These are phyloP conservation scores for Desmodus rotundus DNA, from an alignment of 2,113 vertebrate genomes.

Conservation along the genomic window DNA sequence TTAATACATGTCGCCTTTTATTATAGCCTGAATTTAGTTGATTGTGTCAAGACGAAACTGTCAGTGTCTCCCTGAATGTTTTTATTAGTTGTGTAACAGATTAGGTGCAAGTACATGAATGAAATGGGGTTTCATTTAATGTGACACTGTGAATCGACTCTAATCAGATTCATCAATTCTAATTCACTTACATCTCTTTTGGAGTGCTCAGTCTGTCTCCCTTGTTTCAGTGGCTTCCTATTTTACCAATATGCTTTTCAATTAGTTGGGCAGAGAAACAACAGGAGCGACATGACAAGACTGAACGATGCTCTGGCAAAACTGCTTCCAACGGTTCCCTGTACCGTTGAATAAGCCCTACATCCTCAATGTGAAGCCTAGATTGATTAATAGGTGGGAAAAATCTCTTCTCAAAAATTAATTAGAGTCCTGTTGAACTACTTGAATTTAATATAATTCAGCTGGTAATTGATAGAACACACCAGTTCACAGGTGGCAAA, in stretches of 20 bases:
- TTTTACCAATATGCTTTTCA: constrained; percentile 69
- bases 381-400: constrained; percentile 69
- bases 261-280: constrained; percentile 65
- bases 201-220: constrained; percentile 63
- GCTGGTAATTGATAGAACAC: constrained; percentile 58
- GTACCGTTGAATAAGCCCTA: constrained; percentile 35
- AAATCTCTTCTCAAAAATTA: constrained; percentile 67
- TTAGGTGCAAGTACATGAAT: constrained; percentile 42
- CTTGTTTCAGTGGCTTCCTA: constrained; percentile 67
- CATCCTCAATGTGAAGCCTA: neutral
- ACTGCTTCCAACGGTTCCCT: constrained; percentile 33
- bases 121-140: constrained; percentile 68
- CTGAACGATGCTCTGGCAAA: constrained; percentile 57
- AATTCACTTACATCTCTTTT: constrained; percentile 71
- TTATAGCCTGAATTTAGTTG: neutral
- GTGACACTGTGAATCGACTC: constrained; percentile 66
- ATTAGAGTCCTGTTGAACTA: constrained; percentile 73
- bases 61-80: constrained; percentile 13
- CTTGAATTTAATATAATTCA: constrained; percentile 68
- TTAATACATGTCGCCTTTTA: constrained; percentile 48
- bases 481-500: constrained; percentile 54
- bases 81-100: constrained; percentile 50
- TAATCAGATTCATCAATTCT: constrained; percentile 72
- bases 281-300: constrained; percentile 35
- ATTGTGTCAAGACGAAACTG: constrained; percentile 45